Base-by-base conservation (phyloP, 2,797 vertebrate species). In the Thunnus albacares region DNA sequence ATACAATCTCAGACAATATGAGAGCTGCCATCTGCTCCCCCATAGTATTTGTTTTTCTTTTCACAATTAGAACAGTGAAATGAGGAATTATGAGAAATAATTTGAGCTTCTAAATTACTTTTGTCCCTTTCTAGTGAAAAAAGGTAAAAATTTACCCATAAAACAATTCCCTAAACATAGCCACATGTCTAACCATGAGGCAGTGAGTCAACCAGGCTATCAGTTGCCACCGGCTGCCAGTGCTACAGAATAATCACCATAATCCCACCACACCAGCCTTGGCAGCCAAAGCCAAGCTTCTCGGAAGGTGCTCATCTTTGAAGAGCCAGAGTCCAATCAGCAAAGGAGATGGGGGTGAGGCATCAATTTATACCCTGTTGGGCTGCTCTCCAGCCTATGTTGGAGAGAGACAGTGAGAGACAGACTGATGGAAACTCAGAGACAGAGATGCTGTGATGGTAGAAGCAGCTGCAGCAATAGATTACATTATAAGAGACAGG, bases 271-370 rank as follows among this genome's bases (percentile, higher is more conserved):
- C 62, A 41, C 47, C 62, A 73, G 49, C 49, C 56, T 52, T 14
- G 55, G 67, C 41, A 57, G 56, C 59, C 5, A 6, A 5, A 20
- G 71, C 61, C 84, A 73, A 69, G 55, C 71, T 61, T 77, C 67
- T 70, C 60, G 30, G 70, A 81, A 81, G 76, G 79, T 85, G 82
- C 74, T 87, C 81, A 81, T 87, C 83, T 86, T 62, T 86, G 69
- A 84, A 81, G 85, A 74, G 80, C 73, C 78, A n/a, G 61, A 73
- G 71, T 81, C 68, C 72, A 86, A 79, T 90, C 79, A 83, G 80
- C 57, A n/a, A 57, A 71, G 77, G 74, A 76, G 72, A 85, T 80
- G 66, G 55, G 61, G 75, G n/a, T 70, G 60, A 80, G 81, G 79
- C 75, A 59, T 83, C 78, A 80, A 67, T 90, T 89, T 68, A 71